Evolutionary conservation across 2,888 invertebrate species (phyloP).

Genomic region (Yponomeuta plumbellus): DNA sequence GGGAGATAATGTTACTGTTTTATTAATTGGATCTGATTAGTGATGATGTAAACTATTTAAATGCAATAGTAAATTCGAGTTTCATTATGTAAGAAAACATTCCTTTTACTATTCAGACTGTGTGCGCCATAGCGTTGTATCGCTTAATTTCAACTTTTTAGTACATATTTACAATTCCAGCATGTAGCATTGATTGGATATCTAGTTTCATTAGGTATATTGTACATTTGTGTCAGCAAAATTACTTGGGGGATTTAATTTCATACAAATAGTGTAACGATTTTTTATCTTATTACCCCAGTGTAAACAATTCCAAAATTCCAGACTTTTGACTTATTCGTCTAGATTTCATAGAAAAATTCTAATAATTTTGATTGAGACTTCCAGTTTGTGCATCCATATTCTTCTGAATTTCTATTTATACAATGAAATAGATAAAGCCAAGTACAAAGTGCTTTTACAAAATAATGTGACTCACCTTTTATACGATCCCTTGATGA

Average conservation of each 20-base stretch:
- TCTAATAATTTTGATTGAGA: slow-evolving; percentile 8
- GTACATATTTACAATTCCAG: not conserved
- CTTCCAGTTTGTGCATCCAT: not conserved
- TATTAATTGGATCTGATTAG: slow-evolving; percentile 1
- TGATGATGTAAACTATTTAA: not conserved
- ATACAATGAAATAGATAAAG: slow-evolving; percentile 34
- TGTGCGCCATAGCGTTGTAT: not conserved
- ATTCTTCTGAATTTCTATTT: not conserved
- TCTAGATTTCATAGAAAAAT: not conserved
- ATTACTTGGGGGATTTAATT: slow-evolving; percentile 9
- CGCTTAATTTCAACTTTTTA: not conserved
- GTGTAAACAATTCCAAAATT: not conserved
- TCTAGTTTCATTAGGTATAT: not conserved
- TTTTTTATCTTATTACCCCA: not conserved
- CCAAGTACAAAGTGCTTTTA: slow-evolving; percentile 74
- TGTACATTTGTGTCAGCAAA: not conserved
- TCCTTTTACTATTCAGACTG: slow-evolving; percentile 2
- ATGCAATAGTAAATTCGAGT: not conserved
- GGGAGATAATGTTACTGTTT: not conserved
- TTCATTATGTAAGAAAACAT: slow-evolving; percentile 7
- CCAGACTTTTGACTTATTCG: too few relatives aligned
- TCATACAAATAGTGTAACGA: not conserved
- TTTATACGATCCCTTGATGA: slow-evolving; percentile 54
- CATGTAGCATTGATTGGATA: not conserved
- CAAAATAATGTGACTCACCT: slow-evolving; percentile 45